A percentile compares a stretch with the other conserved stretches of the same genome.
phyloP scores from a whole-genome alignment of 2,888 invertebrate genomes.

The Drosophila suboccidentalis region DNA sequence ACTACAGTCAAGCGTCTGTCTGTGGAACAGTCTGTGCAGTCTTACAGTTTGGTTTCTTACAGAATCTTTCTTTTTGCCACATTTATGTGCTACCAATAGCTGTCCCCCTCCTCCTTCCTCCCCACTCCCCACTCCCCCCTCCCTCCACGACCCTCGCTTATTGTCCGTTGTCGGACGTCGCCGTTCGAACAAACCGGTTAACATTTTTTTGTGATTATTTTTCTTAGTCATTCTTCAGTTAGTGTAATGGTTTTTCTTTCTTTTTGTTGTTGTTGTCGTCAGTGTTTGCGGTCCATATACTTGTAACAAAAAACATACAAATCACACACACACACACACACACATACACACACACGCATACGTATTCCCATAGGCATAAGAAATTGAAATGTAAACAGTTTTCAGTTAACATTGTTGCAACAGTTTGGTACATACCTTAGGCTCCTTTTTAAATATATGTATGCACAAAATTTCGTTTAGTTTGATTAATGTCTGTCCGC shows the following conservation, averaged over 20 bases:
- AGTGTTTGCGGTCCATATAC: conserved; percentile 52
- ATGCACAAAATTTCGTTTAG: conserved; percentile 9
- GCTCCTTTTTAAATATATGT: conserved; percentile 6
- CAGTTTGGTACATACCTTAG: conserved; percentile 22
- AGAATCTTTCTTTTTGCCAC: conserved; percentile 72
- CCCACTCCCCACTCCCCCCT: not conserved
- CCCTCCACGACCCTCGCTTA: conserved; percentile 29
- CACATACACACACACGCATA: conserved; percentile 3
- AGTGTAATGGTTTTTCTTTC: conserved; percentile 63
- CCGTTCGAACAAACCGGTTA: conserved; percentile 75
- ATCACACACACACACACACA: conserved; percentile 2
- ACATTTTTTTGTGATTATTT: conserved; percentile 74
- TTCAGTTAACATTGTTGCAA: not conserved
- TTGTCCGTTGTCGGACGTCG: conserved; percentile 45
- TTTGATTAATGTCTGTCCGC: conserved; percentile 19
- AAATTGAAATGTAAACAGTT: conserved; percentile 22
- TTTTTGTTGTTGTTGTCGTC: conserved; percentile 12
- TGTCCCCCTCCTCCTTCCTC: conserved; percentile 13
- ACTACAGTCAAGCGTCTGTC: conserved; percentile 18
- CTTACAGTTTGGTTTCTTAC: conserved; percentile 67
- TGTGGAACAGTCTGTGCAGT: not conserved
- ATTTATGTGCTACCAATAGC: conserved; percentile 58
- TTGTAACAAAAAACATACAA: conserved; percentile 17
- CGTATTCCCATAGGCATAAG: not conserved
- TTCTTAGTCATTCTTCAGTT: conserved; percentile 76